phyloP scores from a whole-genome alignment of 2,797 vertebrate species.

The Anisognathus igniventris region DNA sequence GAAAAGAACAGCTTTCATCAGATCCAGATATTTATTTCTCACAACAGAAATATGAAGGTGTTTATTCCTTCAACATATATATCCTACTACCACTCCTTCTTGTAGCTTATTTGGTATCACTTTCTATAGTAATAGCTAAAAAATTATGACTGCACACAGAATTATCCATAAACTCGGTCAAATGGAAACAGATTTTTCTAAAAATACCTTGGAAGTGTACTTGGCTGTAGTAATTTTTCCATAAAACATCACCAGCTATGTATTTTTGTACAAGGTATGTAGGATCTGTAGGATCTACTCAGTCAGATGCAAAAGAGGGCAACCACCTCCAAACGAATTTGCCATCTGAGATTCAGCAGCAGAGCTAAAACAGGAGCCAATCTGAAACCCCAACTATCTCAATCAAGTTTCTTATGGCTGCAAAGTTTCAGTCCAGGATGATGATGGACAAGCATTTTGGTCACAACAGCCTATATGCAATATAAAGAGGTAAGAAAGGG shows the following conservation, averaged over 20 bases:
- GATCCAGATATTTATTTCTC: not conserved
- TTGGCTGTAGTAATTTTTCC: not conserved
- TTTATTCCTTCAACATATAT: not conserved
- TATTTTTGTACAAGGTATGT: not conserved
- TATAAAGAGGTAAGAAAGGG: not conserved
- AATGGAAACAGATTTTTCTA: not conserved
- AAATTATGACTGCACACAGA: not conserved
- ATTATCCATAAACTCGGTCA: not conserved
- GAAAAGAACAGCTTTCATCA: not conserved
- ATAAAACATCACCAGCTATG: not conserved
- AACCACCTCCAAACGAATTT: not conserved
- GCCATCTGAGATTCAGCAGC: not conserved
- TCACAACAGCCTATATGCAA: not conserved
- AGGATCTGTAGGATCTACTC: not conserved
- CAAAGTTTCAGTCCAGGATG: not conserved
- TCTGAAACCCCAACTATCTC: not conserved
- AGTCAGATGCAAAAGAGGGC: not conserved
- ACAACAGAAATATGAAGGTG: not conserved
- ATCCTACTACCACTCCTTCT: not conserved
- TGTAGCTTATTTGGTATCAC: not conserved
- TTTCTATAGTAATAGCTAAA: not conserved
- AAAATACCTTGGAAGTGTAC: not conserved
- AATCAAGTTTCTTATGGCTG: not conserved
- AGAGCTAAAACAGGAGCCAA: not conserved
- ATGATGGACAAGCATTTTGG: not conserved